Conservation (phyloP, 1,140 invertebrate species). For the Homalodisca vitripennis region DNA sequence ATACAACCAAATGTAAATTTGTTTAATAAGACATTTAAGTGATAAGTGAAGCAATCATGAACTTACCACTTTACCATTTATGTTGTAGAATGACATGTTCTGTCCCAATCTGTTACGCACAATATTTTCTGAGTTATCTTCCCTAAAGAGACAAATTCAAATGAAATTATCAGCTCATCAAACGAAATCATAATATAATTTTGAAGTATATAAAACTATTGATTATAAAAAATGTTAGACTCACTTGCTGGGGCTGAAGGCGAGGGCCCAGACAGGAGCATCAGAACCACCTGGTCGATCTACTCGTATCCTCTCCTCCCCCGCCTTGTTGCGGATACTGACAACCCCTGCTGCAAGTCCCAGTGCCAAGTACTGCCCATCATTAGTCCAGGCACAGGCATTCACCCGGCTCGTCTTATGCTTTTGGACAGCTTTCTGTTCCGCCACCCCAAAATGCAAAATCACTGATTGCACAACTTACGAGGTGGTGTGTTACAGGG, state of each 20-base stretch:
- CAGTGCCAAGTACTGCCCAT: constrained; percentile 93
- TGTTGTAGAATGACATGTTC: constrained; percentile 89
- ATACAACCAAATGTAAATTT: too few relatives aligned
- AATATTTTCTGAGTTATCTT: constrained; percentile 71
- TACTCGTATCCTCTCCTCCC: constrained; percentile 86
- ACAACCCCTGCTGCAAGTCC: constrained; percentile 85
- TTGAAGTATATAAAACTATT: constrained; percentile 30
- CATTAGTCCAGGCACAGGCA: constrained; percentile 93
- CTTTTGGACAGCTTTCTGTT: constrained; percentile 96
- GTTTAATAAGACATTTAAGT: too few relatives aligned
- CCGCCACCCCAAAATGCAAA: constrained; percentile 96
- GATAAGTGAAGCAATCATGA: too few relatives aligned
- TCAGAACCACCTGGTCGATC: constrained; percentile 69
- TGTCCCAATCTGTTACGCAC: constrained; percentile 92
- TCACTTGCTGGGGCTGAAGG: constrained; percentile 73
- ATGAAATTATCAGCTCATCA: too few relatives aligned
- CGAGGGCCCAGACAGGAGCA: constrained; percentile 83
- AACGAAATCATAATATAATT: constrained; percentile 38
- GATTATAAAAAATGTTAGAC: constrained; percentile 37
- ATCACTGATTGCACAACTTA: constrained; percentile 90
- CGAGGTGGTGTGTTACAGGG: constrained; percentile 86
- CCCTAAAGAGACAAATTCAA: too few relatives aligned
- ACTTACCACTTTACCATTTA: constrained; percentile 76
- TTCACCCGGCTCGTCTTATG: constrained; percentile 83
- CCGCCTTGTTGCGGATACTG: constrained; percentile 86